Percentiles rank a stretch among this genome's conserved stretches.
Conservation (phyloP, 2,888 invertebrate species). For the Horisme vitalbata region DNA sequence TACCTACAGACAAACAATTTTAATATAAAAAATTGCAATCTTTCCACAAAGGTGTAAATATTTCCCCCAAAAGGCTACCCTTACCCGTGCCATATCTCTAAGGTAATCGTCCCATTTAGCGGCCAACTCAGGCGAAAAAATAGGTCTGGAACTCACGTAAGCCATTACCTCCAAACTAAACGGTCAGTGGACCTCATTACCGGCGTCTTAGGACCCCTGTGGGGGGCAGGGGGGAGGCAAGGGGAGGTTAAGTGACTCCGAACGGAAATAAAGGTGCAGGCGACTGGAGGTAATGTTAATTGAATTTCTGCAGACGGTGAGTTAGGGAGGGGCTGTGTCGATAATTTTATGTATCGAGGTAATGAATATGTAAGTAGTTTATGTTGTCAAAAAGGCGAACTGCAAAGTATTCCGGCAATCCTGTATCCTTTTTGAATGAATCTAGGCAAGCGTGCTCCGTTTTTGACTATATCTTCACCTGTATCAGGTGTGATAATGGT, state of each 20-base stretch:
- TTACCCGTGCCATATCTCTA: constrained; percentile 26
- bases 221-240: constrained; percentile 27
- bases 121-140: constrained; percentile 43
- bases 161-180: constrained; percentile 80
- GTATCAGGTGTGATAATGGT: no score
- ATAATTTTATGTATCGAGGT: constrained; percentile 33
- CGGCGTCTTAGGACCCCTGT: constrained; percentile 59
- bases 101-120: constrained; percentile 38
- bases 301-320: constrained; percentile 82
- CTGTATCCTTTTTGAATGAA: no score
- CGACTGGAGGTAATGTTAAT: constrained; percentile 84
- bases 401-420: no score
- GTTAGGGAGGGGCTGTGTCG: constrained; percentile 48
- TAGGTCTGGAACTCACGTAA: constrained; percentile 64
- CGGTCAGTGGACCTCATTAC: constrained; percentile 81
- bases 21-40: no score
- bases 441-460: no score
- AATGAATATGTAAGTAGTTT: no score
- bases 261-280: constrained; percentile 84
- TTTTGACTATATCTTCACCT: no score
- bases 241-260: constrained; percentile 75
- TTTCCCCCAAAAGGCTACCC: neutral
- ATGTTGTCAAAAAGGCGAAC: no score
- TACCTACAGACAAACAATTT: no score
- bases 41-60: no score